phyloP scores from a whole-genome alignment of 2,113 vertebrate species.

The Xenopus borealis region DNA sequence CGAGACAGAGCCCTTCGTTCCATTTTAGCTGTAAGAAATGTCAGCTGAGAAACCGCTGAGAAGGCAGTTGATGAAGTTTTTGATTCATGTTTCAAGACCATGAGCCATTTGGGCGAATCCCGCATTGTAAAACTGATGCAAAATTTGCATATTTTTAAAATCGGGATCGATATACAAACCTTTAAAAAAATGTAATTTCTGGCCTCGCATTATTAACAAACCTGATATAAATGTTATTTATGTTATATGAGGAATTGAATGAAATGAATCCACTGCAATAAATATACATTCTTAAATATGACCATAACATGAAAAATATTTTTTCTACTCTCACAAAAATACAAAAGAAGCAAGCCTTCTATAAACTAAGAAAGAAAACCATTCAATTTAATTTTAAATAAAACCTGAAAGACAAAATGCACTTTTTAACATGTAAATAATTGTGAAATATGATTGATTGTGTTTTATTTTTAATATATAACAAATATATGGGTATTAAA shows the following conservation, averaged over 20 bases:
- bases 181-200: slow-evolving; percentile 61
- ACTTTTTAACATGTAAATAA: too few relatives aligned
- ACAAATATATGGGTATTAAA: too few relatives aligned
- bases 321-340: too few relatives aligned
- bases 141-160: slow-evolving; percentile 80
- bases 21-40: slow-evolving; percentile 86
- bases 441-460: too few relatives aligned
- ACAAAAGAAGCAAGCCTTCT: too few relatives aligned
- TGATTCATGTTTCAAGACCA: slow-evolving; percentile 90
- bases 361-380: too few relatives aligned
- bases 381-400: too few relatives aligned
- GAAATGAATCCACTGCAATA: neutral
- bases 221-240: neutral
- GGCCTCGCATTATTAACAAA: too few relatives aligned
- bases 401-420: too few relatives aligned
- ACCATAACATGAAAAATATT: too few relatives aligned
- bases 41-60: slow-evolving; percentile 76
- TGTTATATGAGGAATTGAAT: neutral
- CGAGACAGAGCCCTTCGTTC: slow-evolving; percentile 84
- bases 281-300: too few relatives aligned
- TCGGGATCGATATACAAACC: slow-evolving; percentile 80
- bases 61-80: slow-evolving; percentile 91
- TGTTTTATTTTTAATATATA: too few relatives aligned
- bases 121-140: slow-evolving; percentile 79
- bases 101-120: slow-evolving; percentile 90